These are phyloP conservation scores for Pegoplata infirma DNA, from an alignment of 2,888 invertebrate genomes.

Conservation along the genomic window DNA sequence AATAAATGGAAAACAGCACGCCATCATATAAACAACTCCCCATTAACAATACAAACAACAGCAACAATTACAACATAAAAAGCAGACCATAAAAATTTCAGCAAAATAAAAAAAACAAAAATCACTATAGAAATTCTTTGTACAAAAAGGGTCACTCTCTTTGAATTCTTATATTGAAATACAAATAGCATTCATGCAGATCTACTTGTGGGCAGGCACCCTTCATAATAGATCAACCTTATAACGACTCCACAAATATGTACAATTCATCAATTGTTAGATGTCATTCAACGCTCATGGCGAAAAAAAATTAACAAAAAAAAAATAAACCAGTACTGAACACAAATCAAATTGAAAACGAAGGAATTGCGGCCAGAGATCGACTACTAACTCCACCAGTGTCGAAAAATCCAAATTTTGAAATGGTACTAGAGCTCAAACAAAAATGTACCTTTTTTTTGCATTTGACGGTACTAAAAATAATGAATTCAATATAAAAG, in stretches of 20 bases:
- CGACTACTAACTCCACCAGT: not conserved
- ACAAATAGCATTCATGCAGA: slow-evolving; percentile 21
- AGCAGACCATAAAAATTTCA: not conserved
- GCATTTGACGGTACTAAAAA: too few species aligned
- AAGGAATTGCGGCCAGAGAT: not conserved
- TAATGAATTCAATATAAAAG: too few species aligned
- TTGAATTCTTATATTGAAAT: not conserved
- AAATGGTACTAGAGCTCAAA: too few species aligned
- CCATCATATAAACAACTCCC: slow-evolving; percentile 37
- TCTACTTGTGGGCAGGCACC: not conserved
- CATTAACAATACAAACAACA: slow-evolving; percentile 17
- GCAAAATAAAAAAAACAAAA: not conserved
- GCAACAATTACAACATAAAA: not conserved
- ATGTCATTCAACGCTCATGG: slow-evolving; percentile 52
- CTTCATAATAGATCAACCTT: not conserved
- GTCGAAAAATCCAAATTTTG: too few species aligned
- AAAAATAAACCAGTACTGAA: slow-evolving; percentile 29
- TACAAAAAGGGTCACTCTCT: slow-evolving; percentile 57
- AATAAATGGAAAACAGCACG: slow-evolving; percentile 47
- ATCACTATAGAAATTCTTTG: not conserved
- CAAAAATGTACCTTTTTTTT: not conserved
- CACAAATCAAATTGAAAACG: slow-evolving; percentile 38
- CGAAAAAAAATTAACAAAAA: slow-evolving; percentile 9
- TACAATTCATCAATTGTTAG: slow-evolving; percentile 54
- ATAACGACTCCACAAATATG: not conserved